Evolutionary conservation across 53 echinoderm and acorn worm species (phyloP).

Genomic region (Apostichopus leukothele): DNA sequence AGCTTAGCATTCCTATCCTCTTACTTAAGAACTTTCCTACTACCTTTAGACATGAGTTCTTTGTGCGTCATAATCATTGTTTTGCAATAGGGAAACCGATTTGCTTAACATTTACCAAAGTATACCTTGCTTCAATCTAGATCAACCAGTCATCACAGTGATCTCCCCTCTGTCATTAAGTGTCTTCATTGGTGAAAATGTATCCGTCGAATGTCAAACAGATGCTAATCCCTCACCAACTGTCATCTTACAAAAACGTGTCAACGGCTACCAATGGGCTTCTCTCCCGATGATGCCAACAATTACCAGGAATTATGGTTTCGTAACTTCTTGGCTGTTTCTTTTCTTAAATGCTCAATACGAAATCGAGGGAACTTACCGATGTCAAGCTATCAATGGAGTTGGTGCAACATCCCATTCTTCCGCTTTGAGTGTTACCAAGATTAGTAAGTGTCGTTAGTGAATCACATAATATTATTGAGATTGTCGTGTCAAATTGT

Average conservation of each 20-base stretch:
- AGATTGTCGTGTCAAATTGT: no score
- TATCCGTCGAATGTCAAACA: background rate
- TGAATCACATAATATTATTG: no score
- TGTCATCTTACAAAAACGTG: background rate
- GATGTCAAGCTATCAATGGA: background rate
- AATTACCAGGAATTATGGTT: background rate
- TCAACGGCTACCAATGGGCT: background rate
- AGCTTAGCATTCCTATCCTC: no score
- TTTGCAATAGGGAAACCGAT: no score
- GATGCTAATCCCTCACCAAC: background rate
- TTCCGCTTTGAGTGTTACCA: no score
- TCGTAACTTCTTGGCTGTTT: background rate
- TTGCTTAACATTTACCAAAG: no score
- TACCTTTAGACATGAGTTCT: no score
- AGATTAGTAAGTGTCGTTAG: no score
- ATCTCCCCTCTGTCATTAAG: background rate
- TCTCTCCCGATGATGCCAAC: background rate
- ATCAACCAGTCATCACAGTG: background rate
- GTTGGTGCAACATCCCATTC: background rate
- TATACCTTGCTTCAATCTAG: background rate
- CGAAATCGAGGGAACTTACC: background rate
- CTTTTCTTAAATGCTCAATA: background rate
- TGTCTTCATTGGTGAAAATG: background rate
- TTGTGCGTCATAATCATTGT: no score
- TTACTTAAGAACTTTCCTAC: no score